These are phyloP conservation scores for Bovichtus diacanthus DNA, from an alignment of 2,797 vertebrate species.

Conservation along the genomic window DNA sequence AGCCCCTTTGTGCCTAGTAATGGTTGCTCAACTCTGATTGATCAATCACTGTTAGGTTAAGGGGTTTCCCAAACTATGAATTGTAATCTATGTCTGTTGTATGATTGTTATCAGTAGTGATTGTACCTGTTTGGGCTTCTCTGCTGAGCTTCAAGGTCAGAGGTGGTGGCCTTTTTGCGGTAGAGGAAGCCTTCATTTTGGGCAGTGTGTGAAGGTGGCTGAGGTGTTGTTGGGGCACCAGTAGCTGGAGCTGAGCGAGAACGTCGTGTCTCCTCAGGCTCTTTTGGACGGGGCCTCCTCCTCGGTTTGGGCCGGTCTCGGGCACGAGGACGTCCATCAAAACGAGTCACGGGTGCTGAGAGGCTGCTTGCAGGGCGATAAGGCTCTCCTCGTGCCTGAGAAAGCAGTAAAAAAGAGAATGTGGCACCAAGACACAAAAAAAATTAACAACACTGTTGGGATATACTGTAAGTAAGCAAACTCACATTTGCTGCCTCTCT, in stretches of 20 bases:
- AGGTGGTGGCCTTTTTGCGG: conserved; percentile 87
- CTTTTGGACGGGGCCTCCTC: conserved; percentile 91
- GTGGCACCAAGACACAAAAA: not conserved
- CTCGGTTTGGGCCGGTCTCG: conserved; percentile 92
- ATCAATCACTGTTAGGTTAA: not conserved
- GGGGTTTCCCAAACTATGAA: not conserved
- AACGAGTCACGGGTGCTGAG: conserved; percentile 89
- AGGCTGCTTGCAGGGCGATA: conserved; percentile 88
- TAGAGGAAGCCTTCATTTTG: conserved; percentile 91
- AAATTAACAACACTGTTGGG: not conserved
- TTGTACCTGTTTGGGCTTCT: conserved; percentile 92
- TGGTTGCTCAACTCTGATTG: not conserved
- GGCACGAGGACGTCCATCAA: conserved; percentile 91
- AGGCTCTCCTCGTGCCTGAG: conserved; percentile 85
- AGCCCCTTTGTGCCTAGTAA: not conserved
- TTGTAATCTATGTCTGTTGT: not conserved
- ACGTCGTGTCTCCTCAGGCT: conserved; percentile 87
- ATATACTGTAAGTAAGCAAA: not conserved
- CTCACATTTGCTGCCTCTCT: conserved; percentile 89
- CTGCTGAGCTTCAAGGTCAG: conserved; percentile 91
- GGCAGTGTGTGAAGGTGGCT: conserved; percentile 86
- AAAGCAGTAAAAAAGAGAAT: not conserved
- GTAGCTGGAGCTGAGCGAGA: conserved; percentile 93
- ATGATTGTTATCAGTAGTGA: conserved; percentile 11
- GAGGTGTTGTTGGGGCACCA: conserved; percentile 86